phyloP scores from a whole-genome alignment of 1,140 invertebrate genomes.

The Pantala flavescens region DNA sequence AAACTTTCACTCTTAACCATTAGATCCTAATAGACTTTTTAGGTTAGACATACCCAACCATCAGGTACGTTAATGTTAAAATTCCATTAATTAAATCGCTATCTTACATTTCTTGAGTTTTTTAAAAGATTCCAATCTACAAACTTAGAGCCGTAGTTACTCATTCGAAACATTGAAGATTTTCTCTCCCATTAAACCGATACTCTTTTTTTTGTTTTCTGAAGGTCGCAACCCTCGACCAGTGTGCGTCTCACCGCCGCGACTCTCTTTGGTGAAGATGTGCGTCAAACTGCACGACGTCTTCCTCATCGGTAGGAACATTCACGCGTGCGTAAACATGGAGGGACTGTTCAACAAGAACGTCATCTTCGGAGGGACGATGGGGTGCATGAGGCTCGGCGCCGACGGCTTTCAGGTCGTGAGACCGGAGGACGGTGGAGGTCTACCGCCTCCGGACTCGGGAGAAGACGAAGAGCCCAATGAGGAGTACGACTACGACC shows the following conservation, averaged over 20 bases:
- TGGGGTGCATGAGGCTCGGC: constrained; percentile 55
- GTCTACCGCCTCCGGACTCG: constrained; percentile 33
- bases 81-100: too few species aligned
- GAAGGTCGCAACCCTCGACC: constrained; percentile 70
- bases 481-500: constrained; percentile 15
- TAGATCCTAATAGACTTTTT: too few species aligned
- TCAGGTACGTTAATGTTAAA: too few species aligned
- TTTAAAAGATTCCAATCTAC: too few species aligned
- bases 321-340: constrained; percentile 66
- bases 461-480: not conserved
- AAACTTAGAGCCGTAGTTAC: too few species aligned
- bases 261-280: constrained; percentile 55
- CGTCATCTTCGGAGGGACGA: constrained; percentile 38
- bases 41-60: too few species aligned
- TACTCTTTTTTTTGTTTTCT: too few species aligned
- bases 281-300: constrained; percentile 73
- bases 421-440: constrained; percentile 56
- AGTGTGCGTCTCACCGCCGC: constrained; percentile 63
- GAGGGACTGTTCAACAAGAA: constrained; percentile 49
- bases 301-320: constrained; percentile 61
- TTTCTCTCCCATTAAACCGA: too few species aligned
- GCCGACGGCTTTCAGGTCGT: constrained; percentile 51
- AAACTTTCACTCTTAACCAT: too few species aligned
- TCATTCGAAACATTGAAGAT: too few species aligned
- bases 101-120: too few species aligned